Conservation (phyloP, 2,113 vertebrate species). For the Podiceps cristatus region DNA sequence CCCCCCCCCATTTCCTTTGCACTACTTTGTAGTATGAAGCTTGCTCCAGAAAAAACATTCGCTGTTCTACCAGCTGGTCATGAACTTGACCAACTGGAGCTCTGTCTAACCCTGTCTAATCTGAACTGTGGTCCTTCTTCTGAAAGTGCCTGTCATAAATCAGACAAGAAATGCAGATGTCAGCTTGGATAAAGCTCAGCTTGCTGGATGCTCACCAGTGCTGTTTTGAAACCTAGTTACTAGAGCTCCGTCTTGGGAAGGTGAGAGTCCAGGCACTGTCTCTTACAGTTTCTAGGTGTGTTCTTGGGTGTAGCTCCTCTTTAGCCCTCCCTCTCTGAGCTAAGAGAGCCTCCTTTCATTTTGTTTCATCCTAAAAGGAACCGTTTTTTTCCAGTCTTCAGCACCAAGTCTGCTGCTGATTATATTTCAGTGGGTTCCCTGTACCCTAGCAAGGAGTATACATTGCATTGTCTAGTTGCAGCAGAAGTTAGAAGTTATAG, state of each 20-base stretch:
- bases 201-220: not conserved
- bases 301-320: not conserved
- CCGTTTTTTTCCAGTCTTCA: not conserved
- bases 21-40: not conserved
- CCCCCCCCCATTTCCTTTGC: not conserved
- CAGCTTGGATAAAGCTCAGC: not conserved
- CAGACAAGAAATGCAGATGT: not conserved
- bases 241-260: not conserved
- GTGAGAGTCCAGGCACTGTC: not conserved
- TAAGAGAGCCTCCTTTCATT: not conserved
- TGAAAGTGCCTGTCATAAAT: not conserved
- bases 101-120: not conserved
- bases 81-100: not conserved
- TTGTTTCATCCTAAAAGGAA: not conserved
- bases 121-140: not conserved
- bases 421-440: not conserved
- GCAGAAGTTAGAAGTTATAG: not conserved
- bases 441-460: accelerated
- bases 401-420: not conserved
- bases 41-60: accelerated
- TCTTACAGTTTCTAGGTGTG: not conserved
- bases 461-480: not conserved
- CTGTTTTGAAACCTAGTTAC: not conserved
- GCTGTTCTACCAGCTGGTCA: not conserved
- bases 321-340: not conserved